Percentiles rank a stretch among this genome's conserved stretches.
Evolutionary conservation across 2,888 invertebrate genomes (phyloP).

Genomic region (Ischnura elegans): DNA sequence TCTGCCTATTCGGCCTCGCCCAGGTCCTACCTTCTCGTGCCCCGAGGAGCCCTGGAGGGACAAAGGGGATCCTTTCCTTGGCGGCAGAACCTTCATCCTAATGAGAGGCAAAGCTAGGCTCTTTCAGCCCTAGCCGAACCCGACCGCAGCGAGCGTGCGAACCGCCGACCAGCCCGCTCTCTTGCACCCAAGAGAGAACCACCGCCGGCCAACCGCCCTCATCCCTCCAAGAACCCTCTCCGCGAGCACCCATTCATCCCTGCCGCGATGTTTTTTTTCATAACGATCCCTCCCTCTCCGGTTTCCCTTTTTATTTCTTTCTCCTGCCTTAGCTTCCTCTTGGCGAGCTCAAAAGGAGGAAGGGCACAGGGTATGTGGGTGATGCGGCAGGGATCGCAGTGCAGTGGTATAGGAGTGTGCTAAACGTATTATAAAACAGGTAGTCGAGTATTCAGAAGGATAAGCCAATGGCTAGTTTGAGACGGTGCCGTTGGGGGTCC

Average conservation of each 20-base stretch:
- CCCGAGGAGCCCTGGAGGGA: background rate
- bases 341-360: background rate
- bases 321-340: no score
- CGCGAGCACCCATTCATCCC: background rate
- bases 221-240: background rate
- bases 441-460: no score
- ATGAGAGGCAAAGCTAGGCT: background rate
- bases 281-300: background rate
- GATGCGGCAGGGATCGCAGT: background rate
- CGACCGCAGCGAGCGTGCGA: background rate
- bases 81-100: background rate
- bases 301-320: background rate
- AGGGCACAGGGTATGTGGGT: background rate
- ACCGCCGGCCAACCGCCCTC: background rate
- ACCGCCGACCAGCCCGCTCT: background rate
- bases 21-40: background rate
- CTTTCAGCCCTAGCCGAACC: background rate
- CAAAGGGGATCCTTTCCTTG: background rate
- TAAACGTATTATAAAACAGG: no score
- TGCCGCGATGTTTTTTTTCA: background rate
- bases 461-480: no score
- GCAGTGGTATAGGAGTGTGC: no score
- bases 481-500: no score
- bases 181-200: background rate
- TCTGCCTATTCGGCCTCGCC: background rate